Conservation (phyloP, 2,113 vertebrate species). For the Gila orcuttii region DNA sequence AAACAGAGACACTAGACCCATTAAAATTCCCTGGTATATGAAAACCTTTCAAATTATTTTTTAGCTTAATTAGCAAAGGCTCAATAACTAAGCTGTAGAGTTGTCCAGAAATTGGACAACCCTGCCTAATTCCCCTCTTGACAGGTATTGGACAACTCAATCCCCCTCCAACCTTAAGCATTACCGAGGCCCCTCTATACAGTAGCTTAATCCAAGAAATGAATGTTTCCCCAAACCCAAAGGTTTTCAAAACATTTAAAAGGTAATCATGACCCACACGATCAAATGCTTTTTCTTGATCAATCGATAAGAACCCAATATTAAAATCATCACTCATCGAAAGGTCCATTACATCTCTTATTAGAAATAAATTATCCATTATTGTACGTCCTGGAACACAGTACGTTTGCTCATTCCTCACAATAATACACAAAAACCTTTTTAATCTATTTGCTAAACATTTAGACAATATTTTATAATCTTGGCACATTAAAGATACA, state of each 20-base stretch:
- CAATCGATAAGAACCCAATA: background rate
- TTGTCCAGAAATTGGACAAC: no score
- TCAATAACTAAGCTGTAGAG: no score
- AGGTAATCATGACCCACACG: background rate
- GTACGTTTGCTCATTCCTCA: background rate
- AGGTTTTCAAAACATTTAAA: background rate
- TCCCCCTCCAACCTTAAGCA: background rate
- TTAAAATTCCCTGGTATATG: no score
- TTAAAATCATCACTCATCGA: background rate
- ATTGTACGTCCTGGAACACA: background rate
- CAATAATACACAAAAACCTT: no score
- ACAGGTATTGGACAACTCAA: background rate
- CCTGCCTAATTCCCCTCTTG: background rate
- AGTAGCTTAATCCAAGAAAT: background rate
- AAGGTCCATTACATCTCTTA: background rate
- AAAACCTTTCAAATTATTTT: no score
- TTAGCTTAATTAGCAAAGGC: no score
- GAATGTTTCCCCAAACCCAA: background rate
- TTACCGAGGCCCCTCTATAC: background rate
- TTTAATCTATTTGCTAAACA: background rate
- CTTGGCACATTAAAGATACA: background rate
- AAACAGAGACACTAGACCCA: no score
- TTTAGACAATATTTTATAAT: slow-evolving; percentile 5
- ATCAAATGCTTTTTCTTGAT: background rate
- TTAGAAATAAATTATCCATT: background rate